Evolutionary conservation across 2,113 vertebrate genomes (phyloP), one percentile per base, ranked within the genome.

Genomic region (Phalacrocorax pelagicus): DNA sequence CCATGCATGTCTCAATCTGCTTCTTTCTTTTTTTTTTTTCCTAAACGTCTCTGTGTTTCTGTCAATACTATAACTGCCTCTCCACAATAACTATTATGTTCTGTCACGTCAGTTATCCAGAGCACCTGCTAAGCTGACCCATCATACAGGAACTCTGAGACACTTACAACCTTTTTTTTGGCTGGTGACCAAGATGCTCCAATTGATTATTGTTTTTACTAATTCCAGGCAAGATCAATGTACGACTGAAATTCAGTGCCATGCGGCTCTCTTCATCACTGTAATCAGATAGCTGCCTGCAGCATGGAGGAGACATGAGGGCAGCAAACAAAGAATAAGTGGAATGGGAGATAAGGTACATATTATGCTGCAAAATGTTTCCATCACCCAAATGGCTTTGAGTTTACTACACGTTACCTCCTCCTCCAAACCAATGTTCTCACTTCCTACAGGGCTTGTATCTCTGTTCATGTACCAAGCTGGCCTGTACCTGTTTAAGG

Each of bases 151-250:
- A 73, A 93, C 44, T 62, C 66, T 75, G 46, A 62, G 55, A 42
- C 69, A 88, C 74, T 97, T 94, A 94, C 59, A 92, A 78, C 67
- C 17, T 88, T 51, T 65, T 88, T 81, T 86, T 84, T 94, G 91
- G 73, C 70, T 91, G 42, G 26, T 34, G 52, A 81, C 80, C 88
- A 96, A 89, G 52, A 89, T 18, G 27, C 5, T 87, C 38, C 46
- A 29, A 97, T 85, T 79, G 67, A 95, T 97, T 65, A 71, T 58
- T 58, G 74, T 91, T 86, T 94, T 77, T 18, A 88, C 29, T 93
- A 94, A 92, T 96, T 97, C 84, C 96, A 59, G 2, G 74, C 55
- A 94, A 97, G 85, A 95, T 90, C 96, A 96, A 90, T 96, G 79
- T 79, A 92, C 38, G 55, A 74, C 58, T 87, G 81, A 96, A 97